A percentile compares a stretch with the other conserved stretches of the same genome.
Conservation (phyloP, 2,113 vertebrate genomes). For the Cephalopholis sonnerati region DNA sequence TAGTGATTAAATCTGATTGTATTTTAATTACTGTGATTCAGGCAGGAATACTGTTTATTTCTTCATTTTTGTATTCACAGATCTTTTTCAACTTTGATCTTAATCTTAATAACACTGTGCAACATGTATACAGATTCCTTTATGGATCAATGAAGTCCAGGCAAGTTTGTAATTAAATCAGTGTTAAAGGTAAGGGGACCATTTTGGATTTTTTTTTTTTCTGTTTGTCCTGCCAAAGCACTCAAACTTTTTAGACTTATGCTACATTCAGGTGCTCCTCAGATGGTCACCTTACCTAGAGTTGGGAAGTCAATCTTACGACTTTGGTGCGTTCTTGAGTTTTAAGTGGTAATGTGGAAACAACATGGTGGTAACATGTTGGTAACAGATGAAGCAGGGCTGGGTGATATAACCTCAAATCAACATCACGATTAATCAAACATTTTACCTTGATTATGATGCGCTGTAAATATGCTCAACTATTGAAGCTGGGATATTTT, state of each 20-base stretch:
- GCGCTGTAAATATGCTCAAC: too few relatives aligned
- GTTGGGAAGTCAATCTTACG: too few relatives aligned
- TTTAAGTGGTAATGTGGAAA: too few relatives aligned
- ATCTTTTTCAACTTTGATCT: neutral
- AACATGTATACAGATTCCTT: neutral
- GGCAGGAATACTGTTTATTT: neutral
- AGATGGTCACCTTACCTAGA: too few relatives aligned
- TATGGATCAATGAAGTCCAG: neutral
- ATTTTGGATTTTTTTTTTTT: neutral
- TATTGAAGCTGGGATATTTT: too few relatives aligned
- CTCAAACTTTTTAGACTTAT: neutral
- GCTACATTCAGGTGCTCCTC: too few relatives aligned
- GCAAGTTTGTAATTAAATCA: neutral
- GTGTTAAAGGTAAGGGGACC: neutral
- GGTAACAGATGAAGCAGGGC: too few relatives aligned
- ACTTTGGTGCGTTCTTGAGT: too few relatives aligned
- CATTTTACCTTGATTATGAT: too few relatives aligned
- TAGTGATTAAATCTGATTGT: slow-evolving; percentile 6
- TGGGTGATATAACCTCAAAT: too few relatives aligned
- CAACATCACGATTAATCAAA: too few relatives aligned
- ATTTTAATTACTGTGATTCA: neutral
- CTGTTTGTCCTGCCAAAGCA: neutral
- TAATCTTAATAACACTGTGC: neutral
- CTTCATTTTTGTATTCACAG: neutral
- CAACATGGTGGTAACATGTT: too few relatives aligned